A percentile compares a stretch with the other conserved stretches of the same genome.
These are phyloP conservation scores for Chrysolophus pictus DNA, from an alignment of 2,797 vertebrate species.

Conservation along the genomic window DNA sequence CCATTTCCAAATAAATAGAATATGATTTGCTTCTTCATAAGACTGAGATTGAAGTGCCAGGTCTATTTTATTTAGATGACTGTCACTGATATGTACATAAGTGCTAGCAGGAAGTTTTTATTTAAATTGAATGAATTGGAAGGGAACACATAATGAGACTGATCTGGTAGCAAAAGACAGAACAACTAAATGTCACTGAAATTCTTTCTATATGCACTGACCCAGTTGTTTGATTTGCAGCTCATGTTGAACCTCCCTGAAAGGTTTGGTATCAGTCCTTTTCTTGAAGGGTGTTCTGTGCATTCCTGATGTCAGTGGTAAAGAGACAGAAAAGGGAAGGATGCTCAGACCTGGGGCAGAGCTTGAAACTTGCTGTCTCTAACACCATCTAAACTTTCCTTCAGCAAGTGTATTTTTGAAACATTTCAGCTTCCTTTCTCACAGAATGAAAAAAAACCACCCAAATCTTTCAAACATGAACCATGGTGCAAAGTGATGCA, in stretches of 20 bases:
- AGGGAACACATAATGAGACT: slow-evolving; percentile 18
- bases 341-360: not conserved
- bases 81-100: not conserved
- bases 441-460: not conserved
- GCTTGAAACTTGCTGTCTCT: not conserved
- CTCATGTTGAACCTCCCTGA: not conserved
- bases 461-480: not conserved
- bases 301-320: not conserved
- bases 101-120: slow-evolving; percentile 14
- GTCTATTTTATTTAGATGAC: slow-evolving; percentile 45
- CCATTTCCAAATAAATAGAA: slow-evolving; percentile 53
- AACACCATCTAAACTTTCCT: not conserved
- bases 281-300: not conserved
- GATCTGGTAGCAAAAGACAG: slow-evolving; percentile 15
- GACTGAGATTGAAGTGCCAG: not conserved
- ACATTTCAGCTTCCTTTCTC: not conserved
- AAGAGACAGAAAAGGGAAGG: not conserved
- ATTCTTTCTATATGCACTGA: not conserved
- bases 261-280: not conserved
- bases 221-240: slow-evolving; percentile 21
- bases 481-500: slow-evolving; percentile 40
- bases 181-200: slow-evolving; percentile 3
- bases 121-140: slow-evolving; percentile 24
- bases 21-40: slow-evolving; percentile 38
- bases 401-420: not conserved